Evolutionary conservation across 92 coral and sea anemone species (phyloP), one percentile per base, ranked within the genome.

Genomic region (Paramuricea clavata): DNA sequence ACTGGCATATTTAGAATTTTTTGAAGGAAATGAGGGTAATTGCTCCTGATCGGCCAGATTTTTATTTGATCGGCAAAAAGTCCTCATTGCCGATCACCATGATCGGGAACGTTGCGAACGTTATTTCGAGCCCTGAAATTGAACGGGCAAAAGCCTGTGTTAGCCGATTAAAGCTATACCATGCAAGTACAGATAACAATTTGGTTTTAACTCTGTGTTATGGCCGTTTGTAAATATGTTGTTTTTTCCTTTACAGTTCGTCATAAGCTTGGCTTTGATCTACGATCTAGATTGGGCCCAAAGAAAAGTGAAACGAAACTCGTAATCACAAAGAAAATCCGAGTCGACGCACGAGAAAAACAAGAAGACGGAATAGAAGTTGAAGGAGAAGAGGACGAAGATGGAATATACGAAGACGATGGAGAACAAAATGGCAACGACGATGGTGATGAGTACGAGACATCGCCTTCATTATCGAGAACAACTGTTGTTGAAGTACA

Each of bases 221-320:
- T 3, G 7, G 0, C 39, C 17, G 19, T 31, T 62, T 62, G 70
- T 62, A 19, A 9, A 19, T 54, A 54, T 21, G 62, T 54, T 54
- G 0, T 2, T 54, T 54, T 54, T 54, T 65, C 21, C 9, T 65
- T 33, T 65, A 11, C 22, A 65, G 72, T 26, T 26, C 41, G 41
- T n/a, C n/a, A n/a, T 65, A 65, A 30, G 15, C 28, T 31, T 16
- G 73, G 84, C 34, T 79, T 79, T 60, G 84, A 79, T 16, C 57
- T 79, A 12, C 72, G 84, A 36, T 79, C 84, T 3, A 79, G 72
- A 79, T 60, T 79, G 65, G 84, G 84, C 36, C 34, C 84, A 11
- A 79, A 43, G 26, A 79, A 79, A 23, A 60, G 7, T 22, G 73
- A 79, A 6, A 41, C 42, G 31, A 52, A 76, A 76, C 43, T 19